These are phyloP conservation scores for Sebastes oblongus DNA, from an alignment of 2,797 vertebrate genomes.

Conservation along the genomic window DNA sequence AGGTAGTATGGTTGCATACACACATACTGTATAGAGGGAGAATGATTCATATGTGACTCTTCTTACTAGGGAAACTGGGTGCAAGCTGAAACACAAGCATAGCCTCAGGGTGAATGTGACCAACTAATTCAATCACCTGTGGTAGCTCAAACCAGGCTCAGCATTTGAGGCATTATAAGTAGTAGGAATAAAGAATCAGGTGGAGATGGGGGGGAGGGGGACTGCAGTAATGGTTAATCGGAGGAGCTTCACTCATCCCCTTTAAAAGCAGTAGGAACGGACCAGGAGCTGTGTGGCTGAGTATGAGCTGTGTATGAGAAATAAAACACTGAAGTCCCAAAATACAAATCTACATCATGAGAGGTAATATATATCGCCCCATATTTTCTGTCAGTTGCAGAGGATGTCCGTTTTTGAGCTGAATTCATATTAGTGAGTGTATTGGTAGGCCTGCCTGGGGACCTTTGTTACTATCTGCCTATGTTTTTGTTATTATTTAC, in stretches of 20 bases:
- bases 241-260: neutral
- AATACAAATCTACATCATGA: neutral
- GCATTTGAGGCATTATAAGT: neutral
- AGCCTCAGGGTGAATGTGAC: neutral
- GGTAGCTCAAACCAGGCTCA: neutral
- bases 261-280: neutral
- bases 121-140: neutral
- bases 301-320: neutral
- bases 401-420: neutral
- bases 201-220: neutral
- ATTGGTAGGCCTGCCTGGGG: neutral
- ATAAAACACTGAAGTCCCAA: neutral
- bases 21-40: neutral
- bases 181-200: neutral
- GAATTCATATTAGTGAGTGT: neutral
- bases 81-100: neutral
- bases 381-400: neutral
- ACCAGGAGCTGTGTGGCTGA: neutral
- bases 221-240: neutral
- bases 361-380: neutral
- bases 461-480: neutral
- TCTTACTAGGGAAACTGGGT: neutral
- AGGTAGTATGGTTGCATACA: slow-evolving; percentile 73
- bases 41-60: neutral
- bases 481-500: neutral